Percentiles rank a stretch among this genome's conserved stretches.
These are phyloP conservation scores for Drosophila longiperda DNA, from an alignment of 2,888 invertebrate genomes.

Conservation along the genomic window DNA sequence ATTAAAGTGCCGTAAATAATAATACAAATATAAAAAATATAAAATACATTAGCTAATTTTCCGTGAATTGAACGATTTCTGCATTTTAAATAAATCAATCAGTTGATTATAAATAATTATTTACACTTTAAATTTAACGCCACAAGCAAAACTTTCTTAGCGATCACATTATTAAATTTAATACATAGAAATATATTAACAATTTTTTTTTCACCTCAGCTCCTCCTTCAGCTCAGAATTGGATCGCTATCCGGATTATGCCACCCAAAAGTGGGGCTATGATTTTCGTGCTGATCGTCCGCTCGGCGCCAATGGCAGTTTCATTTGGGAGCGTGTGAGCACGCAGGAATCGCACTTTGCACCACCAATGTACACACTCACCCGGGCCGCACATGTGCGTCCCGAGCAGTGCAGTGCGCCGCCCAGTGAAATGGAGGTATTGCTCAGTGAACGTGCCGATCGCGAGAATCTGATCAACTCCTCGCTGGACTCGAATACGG, in stretches of 20 bases:
- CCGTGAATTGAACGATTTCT: neutral
- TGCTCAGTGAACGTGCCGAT: conserved; percentile 83
- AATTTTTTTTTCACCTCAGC: conserved; percentile 45
- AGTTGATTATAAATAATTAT: neutral
- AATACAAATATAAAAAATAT: too few relatives aligned
- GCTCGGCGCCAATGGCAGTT: conserved; percentile 75
- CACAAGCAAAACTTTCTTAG: neutral
- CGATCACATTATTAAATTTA: neutral
- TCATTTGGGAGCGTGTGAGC: conserved; percentile 84
- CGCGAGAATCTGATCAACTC: conserved; percentile 78
- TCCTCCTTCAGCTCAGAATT: conserved; percentile 81
- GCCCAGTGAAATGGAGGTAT: conserved; percentile 68
- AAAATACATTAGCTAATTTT: too few relatives aligned
- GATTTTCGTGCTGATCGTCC: conserved; percentile 84
- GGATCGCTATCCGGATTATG: conserved; percentile 86
- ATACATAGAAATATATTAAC: neutral
- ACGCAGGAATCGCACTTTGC: conserved; percentile 80
- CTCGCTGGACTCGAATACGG: conserved; percentile 77
- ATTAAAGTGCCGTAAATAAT: neutral
- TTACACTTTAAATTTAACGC: neutral
- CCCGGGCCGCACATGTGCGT: conserved; percentile 84
- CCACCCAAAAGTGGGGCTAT: conserved; percentile 87
- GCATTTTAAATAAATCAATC: neutral
- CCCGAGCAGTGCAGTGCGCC: conserved; percentile 36
- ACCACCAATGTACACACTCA: conserved; percentile 84